These are phyloP conservation scores for Anoplius nigerrimus DNA, from an alignment of 2,888 invertebrate species.

Conservation along the genomic window DNA sequence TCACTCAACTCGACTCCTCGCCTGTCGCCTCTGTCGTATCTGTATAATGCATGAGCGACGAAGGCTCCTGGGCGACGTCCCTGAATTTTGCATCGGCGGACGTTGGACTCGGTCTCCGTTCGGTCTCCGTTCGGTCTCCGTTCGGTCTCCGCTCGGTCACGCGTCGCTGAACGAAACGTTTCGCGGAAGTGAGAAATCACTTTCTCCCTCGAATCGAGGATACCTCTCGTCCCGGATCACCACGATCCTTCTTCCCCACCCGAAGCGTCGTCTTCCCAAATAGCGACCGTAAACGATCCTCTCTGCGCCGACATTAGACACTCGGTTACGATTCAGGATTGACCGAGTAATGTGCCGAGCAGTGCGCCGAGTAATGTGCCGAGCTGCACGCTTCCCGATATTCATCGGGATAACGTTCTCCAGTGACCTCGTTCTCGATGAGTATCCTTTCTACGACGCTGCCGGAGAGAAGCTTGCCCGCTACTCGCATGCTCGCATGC, in stretches of 20 bases:
- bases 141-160: not conserved
- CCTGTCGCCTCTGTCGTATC: slow-evolving; percentile 6
- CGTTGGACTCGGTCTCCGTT: too few species aligned
- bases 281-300: too few species aligned
- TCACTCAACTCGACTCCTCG: not conserved
- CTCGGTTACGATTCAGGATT: too few species aligned
- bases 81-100: slow-evolving; percentile 17
- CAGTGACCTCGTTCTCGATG: slow-evolving; percentile 52
- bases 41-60: slow-evolving; percentile 9
- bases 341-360: too few species aligned
- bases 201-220: too few species aligned
- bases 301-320: too few species aligned
- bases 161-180: slow-evolving; percentile 1
- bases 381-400: too few species aligned
- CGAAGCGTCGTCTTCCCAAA: too few species aligned
- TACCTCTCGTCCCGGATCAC: not conserved
- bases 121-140: too few species aligned
- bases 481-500: slow-evolving; percentile 16
- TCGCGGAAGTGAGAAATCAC: too few species aligned
- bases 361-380: too few species aligned
- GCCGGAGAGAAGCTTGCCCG: slow-evolving; percentile 25
- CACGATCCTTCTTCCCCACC: too few species aligned
- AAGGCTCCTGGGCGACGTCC: slow-evolving; percentile 10
- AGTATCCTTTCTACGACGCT: slow-evolving; percentile 39
- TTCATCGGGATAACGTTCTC: slow-evolving; percentile 22